Base-by-base conservation (phyloP, 2,888 invertebrate genomes). In the Agrochola circellaris region DNA sequence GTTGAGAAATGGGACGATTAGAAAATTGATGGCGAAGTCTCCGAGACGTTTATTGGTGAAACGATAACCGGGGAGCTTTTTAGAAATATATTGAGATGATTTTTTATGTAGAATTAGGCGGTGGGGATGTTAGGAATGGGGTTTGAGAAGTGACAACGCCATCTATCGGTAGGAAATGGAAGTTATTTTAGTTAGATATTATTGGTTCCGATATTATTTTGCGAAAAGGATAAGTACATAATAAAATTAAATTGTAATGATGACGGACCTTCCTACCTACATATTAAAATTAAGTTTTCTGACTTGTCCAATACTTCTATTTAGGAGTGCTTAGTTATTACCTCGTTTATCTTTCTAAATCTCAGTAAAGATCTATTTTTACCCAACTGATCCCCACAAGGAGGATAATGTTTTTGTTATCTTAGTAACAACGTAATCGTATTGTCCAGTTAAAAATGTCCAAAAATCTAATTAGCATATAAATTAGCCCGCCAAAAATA, bases 1-100 rank as follows among this genome's bases (percentile, higher is more conserved):
- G 75, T 77, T 87, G 88, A 88, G 69, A 85, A 88, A 87, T 88
- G 86, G 74, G 11, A 42, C 80, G 79, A 87, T 88, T 88, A 88
- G 73, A 77, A 82, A 87, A 87, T 88, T 87, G 89, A 88, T 88
- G 87, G 87, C 66, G 64, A 69, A 82, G 68, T 73, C 77, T 67
- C 60, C 42, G 68, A 76, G 83, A 78, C 87, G 79, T 82, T 87
- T 87, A 87, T 87, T 88, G 84, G 83, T 77, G 64, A 81, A 86
- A 80, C 76, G 88, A 88, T 88, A 86, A 79, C 86, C 70, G 67
- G 60, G 67, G 68, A 79, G 79, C 74, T 62, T 86, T 77, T 71
- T 70, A 64, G 69, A 67, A 84, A 86, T 88, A 83, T 83, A 88
- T 85, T 77, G 79, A 69, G 77, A 78, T 78, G 71, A 79, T 75